phyloP scores from a whole-genome alignment of 2,888 invertebrate species.

The Drosophila bunnanda region DNA sequence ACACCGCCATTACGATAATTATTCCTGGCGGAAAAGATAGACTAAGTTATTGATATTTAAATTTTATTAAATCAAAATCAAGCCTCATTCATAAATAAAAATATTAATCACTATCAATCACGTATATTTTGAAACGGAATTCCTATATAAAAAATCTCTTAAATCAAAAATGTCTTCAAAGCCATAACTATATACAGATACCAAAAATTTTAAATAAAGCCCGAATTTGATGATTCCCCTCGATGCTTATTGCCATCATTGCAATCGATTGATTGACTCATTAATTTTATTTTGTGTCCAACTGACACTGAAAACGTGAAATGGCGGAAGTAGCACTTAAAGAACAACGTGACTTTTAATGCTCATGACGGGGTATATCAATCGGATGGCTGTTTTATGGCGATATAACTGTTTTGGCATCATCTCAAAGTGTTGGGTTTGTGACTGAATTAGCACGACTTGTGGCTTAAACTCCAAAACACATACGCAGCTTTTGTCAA shows the following conservation, averaged over 20 bases:
- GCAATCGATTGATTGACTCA: conserved; percentile 4
- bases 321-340: conserved; percentile 10
- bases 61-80: too few species aligned
- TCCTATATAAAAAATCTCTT: neutral
- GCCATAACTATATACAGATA: neutral
- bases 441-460: conserved; percentile 4
- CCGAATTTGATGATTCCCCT: neutral
- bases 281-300: conserved; percentile 15
- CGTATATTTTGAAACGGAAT: neutral
- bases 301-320: conserved; percentile 17
- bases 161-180: neutral
- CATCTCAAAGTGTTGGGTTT: conserved; percentile 2
- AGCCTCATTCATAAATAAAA: too few species aligned
- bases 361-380: neutral
- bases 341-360: neutral
- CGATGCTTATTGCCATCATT: neutral
- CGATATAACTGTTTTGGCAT: neutral
- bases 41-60: too few species aligned
- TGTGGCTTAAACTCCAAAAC: conserved; percentile 9
- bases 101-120: too few species aligned
- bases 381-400: neutral
- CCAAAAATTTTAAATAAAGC: too few species aligned
- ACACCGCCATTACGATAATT: neutral
- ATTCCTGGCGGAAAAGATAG: neutral
- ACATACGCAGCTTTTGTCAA: conserved; percentile 24